phyloP scores from a whole-genome alignment of 2,113 vertebrate genomes.

The Pangasianodon gigas region DNA sequence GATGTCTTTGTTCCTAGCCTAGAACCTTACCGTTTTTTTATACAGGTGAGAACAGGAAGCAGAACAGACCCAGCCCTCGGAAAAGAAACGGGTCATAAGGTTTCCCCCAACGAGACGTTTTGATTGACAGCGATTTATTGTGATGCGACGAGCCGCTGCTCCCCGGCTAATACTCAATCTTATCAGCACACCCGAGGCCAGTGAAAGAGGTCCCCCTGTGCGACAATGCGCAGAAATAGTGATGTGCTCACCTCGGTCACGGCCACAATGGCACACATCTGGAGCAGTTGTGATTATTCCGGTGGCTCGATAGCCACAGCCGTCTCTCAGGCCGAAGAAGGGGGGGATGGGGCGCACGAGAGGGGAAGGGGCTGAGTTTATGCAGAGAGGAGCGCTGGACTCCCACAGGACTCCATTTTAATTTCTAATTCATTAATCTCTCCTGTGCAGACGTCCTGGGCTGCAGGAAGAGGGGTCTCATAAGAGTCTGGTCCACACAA shows the following conservation, averaged over 20 bases:
- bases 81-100: constrained; percentile 42
- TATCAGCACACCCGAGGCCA: constrained; percentile 44
- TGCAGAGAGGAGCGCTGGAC: constrained; percentile 26
- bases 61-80: not conserved
- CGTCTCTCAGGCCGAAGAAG: not conserved
- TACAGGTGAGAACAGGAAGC: constrained; percentile 11
- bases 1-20: not conserved
- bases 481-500: not conserved
- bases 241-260: constrained; percentile 34
- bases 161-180: constrained; percentile 38
- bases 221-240: constrained; percentile 29
- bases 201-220: constrained; percentile 29
- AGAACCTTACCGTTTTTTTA: not conserved
- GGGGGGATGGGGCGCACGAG: not conserved
- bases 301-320: constrained; percentile 26
- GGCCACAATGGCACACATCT: constrained; percentile 40
- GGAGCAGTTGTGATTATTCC: constrained; percentile 43
- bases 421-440: constrained; percentile 61
- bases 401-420: constrained; percentile 53
- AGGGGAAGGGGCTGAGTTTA: not conserved
- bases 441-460: constrained; percentile 24
- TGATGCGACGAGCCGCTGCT: constrained; percentile 40
- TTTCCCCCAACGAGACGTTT: constrained; percentile 36
- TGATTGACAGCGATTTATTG: constrained; percentile 55
- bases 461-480: constrained; percentile 8